phyloP scores from a whole-genome alignment of 2,888 invertebrate genomes.

The Chydorus sphaericus region DNA sequence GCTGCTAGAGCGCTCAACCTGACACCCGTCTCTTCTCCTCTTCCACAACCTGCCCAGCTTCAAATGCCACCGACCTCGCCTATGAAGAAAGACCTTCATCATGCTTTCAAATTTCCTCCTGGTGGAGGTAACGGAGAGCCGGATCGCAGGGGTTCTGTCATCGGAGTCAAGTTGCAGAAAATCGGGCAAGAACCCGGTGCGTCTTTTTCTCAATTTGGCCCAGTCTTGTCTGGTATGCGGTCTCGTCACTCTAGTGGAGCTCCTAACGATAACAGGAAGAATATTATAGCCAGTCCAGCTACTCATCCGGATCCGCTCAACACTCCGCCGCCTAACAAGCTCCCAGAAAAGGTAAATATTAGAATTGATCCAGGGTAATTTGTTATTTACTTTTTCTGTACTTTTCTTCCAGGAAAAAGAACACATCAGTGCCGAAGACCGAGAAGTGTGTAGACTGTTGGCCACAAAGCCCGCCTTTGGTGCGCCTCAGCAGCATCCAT shows the following conservation, averaged over 20 bases:
- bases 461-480: background rate
- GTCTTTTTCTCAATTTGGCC: background rate
- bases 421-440: conserved; percentile 11
- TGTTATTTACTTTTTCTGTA: background rate
- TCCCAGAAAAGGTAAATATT: background rate
- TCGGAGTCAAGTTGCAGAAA: conserved; percentile 32
- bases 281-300: background rate
- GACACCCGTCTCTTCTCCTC: conserved; percentile 35
- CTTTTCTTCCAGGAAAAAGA: background rate
- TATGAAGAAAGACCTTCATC: conserved; percentile 41
- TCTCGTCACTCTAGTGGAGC: conserved; percentile 10
- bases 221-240: conserved; percentile 8
- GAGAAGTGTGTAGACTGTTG: conserved; percentile 9
- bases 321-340: background rate
- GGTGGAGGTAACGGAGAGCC: background rate
- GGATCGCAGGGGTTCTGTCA: conserved; percentile 23
- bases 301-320: background rate
- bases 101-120: background rate
- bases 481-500: no score
- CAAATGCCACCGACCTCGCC: conserved; percentile 62
- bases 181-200: conserved; percentile 24
- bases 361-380: background rate
- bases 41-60: no score
- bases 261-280: background rate
- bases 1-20: conserved; percentile 47